Conservation (phyloP, 2,113 vertebrate genomes). For the Galbula dea region DNA sequence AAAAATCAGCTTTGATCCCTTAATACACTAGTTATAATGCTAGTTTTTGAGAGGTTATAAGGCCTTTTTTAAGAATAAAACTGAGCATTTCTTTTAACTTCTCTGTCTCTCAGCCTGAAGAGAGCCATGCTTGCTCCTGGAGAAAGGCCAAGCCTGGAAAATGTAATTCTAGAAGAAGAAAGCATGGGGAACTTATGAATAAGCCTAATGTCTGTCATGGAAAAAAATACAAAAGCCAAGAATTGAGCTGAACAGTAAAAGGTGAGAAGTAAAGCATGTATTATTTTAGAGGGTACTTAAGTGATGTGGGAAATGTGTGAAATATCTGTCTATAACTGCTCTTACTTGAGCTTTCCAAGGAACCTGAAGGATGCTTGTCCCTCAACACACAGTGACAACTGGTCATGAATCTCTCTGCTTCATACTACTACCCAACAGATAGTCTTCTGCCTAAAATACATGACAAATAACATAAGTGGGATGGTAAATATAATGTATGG, state of each 20-base stretch:
- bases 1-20: background rate
- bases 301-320: background rate
- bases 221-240: background rate
- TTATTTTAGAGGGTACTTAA: background rate
- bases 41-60: background rate
- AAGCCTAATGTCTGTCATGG: background rate
- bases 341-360: background rate
- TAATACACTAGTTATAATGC: background rate
- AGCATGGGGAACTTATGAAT: background rate
- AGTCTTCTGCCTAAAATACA: background rate
- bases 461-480: background rate
- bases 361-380: background rate
- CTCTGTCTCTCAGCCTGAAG: background rate
- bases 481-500: background rate
- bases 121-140: background rate
- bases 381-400: background rate
- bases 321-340: background rate
- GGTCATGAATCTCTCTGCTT: background rate
- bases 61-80: background rate
- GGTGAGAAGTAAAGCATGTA: background rate
- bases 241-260: background rate
- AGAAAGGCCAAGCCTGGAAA: conserved; percentile 2
- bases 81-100: background rate
- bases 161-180: background rate
- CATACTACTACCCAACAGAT: background rate